Evolutionary conservation across 2,797 vertebrate species (phyloP).

Genomic region (Scolopax rusticola): DNA sequence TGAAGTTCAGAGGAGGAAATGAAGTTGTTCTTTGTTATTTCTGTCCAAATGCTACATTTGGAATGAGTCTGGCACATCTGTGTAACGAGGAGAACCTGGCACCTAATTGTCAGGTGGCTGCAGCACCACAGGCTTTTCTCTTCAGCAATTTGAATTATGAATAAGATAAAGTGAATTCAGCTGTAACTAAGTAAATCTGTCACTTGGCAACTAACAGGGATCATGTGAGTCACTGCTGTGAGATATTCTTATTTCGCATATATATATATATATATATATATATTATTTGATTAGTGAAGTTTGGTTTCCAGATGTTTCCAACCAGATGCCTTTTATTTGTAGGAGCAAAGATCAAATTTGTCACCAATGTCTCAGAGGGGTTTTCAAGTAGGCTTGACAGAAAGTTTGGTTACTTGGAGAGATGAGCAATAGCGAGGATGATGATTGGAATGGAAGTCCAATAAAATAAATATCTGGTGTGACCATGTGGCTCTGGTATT

Average conservation of each 20-base stretch:
- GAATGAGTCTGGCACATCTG: not conserved
- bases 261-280: not conserved
- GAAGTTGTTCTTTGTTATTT: not conserved
- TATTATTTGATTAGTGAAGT: not conserved
- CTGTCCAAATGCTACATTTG: not conserved
- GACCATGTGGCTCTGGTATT: not conserved
- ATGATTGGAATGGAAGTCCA: not conserved
- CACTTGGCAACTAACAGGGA: constrained; percentile 45
- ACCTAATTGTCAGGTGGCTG: not conserved
- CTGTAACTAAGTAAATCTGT: constrained; percentile 41
- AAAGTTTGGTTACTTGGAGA: not conserved
- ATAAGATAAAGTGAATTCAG: constrained; percentile 22
- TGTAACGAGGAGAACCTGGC: not conserved
- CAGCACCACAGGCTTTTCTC: not conserved
- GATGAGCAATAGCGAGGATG: not conserved
- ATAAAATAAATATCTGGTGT: not conserved
- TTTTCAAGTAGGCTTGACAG: constrained; percentile 21
- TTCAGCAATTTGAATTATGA: not conserved
- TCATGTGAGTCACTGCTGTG: not conserved
- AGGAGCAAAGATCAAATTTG: not conserved
- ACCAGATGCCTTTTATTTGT: not conserved
- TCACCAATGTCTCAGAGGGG: not conserved
- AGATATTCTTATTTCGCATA: not conserved
- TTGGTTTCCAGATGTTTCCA: not conserved
- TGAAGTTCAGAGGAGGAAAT: not conserved